Base-by-base conservation (phyloP, 2,113 vertebrate genomes). In the Cebus imitator region DNA sequence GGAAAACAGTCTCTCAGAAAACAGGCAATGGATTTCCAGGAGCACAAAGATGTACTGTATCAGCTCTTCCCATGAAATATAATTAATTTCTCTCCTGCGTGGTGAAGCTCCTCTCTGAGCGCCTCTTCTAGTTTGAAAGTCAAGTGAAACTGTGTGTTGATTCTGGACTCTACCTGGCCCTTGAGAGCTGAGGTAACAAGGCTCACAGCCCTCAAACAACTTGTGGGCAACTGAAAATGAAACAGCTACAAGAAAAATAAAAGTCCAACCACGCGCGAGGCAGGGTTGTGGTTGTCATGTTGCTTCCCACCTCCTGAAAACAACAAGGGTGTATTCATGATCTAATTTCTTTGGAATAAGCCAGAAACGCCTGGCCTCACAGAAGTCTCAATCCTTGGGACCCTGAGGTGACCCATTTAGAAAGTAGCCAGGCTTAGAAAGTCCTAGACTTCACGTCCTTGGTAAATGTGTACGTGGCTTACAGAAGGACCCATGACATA, bases 251-350 rank as follows among this genome's bases (percentile, higher is more conserved):
- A 87, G 87, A 57, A 94, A 92, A 85, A 14, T 30, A 79, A 30
- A n/a, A 78, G n/a, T 90, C 30, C 30, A 66, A 32, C 16, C 37
- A 4, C 0, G 0, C 8, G 18, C 0, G 0, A 72, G 61, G 40
- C 4, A 32, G 14, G 2, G 10, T 30, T 57, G 5, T n/a, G 85
- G 78, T 21, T n/a, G 6, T 30, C 30, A 55, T 4, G 0, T 2
- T 10, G 7, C 35, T 83, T 27, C n/a, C 45, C 32, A 64, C 7
- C 61, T 88, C 57, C 70, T 16, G 45, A 72, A 82, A 72, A 85
- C 9, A 48, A 23, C 12, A 30, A 30, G 13, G 4, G 4, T 45
- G 7, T n/a, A 17, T 57, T 57, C 20, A 23, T 7, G 14, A 58
- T 43, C 76, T 43, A 16, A 66, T 68, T 58, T 85, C 83, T 58